Conservation (phyloP, 2,113 vertebrate genomes). For the Hydropotes inermis region DNA sequence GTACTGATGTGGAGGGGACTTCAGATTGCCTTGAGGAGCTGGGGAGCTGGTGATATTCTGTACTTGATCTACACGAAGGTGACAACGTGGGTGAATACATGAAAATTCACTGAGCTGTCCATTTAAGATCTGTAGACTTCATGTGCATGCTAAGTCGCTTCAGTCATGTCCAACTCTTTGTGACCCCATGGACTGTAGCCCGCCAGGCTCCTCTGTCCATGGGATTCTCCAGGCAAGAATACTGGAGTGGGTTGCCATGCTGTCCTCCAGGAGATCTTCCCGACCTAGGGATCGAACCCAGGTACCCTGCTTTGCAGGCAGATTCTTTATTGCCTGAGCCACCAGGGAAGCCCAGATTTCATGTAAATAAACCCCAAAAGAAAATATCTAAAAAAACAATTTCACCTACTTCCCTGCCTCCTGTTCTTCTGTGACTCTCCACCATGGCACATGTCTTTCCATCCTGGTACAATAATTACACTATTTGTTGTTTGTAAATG, state of each 20-base stretch:
- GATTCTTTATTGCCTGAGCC: not conserved
- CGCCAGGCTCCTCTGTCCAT: not conserved
- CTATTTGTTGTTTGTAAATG: not conserved
- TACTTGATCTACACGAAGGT: not conserved
- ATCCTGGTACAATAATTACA: not conserved
- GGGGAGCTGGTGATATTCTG: not conserved
- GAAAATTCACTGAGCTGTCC: not conserved
- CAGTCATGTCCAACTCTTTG: not conserved
- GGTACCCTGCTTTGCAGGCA: not conserved
- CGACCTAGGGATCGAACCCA: not conserved
- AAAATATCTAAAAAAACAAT: not conserved
- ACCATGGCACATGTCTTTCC: not conserved
- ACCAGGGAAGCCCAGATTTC: not conserved
- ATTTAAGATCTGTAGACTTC: not conserved
- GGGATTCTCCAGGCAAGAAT: not conserved
- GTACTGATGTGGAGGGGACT: not conserved
- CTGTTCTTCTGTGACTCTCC: not conserved
- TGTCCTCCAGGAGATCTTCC: not conserved
- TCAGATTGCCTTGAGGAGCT: not conserved
- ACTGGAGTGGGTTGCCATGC: not conserved
- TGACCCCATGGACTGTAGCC: not conserved
- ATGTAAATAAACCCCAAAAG: not conserved
- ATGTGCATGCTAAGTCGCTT: not conserved
- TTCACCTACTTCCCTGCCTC: not conserved
- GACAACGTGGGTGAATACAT: not conserved